Evolutionary conservation across 2,797 vertebrate species (phyloP).

Genomic region (Alfaro cultratus): DNA sequence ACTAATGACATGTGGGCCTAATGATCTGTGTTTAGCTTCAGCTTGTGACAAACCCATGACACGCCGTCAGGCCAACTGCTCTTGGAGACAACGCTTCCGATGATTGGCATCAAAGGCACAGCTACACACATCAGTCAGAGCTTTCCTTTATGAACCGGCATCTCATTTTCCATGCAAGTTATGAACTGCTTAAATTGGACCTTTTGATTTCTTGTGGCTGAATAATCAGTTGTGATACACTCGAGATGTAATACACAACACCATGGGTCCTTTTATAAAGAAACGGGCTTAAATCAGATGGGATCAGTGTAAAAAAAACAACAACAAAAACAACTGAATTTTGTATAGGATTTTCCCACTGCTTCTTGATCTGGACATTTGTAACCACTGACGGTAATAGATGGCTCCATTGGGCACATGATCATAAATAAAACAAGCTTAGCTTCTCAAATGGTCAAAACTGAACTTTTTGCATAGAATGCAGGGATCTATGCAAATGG

Average conservation of each 20-base stretch:
- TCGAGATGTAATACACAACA: conserved; percentile 30
- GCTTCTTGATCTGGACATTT: conserved; percentile 37
- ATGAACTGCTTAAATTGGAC: conserved; percentile 36
- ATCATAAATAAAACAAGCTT: conserved; percentile 79
- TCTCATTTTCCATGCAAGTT: conserved; percentile 48
- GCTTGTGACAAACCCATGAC: conserved; percentile 54
- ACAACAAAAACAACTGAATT: conserved; percentile 37
- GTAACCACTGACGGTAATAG: conserved; percentile 67
- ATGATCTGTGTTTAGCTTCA: conserved; percentile 41
- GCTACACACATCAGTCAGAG: conserved; percentile 33
- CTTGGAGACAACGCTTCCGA: conserved; percentile 25
- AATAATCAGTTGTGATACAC: conserved; percentile 28
- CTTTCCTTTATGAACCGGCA: conserved; percentile 34
- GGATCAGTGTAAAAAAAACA: conserved; percentile 1
- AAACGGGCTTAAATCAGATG: conserved; percentile 51
- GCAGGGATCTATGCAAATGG: conserved; percentile 73
- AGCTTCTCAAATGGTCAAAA: conserved; percentile 54
- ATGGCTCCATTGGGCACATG: conserved; percentile 58
- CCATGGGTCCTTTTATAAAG: conserved; percentile 34
- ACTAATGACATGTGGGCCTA: conserved; percentile 45
- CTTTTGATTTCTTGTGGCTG: conserved; percentile 38
- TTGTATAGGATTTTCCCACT: conserved; percentile 26
- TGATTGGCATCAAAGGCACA: conserved; percentile 44
- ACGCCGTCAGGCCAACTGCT: conserved; percentile 26
- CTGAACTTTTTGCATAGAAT: conserved; percentile 54